These are phyloP conservation scores for Leucosticte australis DNA, from an alignment of 2,113 vertebrate species.

Conservation along the genomic window DNA sequence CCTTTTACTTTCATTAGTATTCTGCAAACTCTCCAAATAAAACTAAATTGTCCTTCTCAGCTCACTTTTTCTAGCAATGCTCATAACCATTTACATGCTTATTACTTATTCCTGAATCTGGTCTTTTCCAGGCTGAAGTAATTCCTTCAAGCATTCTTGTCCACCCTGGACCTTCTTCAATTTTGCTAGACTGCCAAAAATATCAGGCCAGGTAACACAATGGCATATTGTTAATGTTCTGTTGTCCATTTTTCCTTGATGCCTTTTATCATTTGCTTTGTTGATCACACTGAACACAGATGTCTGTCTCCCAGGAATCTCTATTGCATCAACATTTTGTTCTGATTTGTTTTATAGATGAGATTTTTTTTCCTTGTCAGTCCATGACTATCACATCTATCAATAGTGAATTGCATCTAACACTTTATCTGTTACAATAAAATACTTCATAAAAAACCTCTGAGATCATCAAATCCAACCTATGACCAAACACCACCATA, in stretches of 20 bases:
- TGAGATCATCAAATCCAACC: background rate
- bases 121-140: background rate
- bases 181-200: background rate
- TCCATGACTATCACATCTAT: background rate
- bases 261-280: background rate
- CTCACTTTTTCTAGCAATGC: background rate
- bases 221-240: background rate
- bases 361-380: background rate
- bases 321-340: background rate
- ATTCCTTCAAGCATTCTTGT: background rate
- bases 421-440: background rate
- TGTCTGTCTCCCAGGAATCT: background rate
- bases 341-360: background rate
- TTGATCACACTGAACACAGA: background rate
- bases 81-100: background rate
- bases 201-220: background rate
- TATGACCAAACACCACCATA: background rate
- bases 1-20: background rate
- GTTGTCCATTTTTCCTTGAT: background rate
- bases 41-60: background rate
- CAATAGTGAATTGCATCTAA: background rate
- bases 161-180: background rate
- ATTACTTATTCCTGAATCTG: background rate
- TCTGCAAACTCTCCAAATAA: background rate
- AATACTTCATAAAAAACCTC: background rate